Conservation (phyloP, 23 tunicate species). For the Trididemnum nubilum region DNA sequence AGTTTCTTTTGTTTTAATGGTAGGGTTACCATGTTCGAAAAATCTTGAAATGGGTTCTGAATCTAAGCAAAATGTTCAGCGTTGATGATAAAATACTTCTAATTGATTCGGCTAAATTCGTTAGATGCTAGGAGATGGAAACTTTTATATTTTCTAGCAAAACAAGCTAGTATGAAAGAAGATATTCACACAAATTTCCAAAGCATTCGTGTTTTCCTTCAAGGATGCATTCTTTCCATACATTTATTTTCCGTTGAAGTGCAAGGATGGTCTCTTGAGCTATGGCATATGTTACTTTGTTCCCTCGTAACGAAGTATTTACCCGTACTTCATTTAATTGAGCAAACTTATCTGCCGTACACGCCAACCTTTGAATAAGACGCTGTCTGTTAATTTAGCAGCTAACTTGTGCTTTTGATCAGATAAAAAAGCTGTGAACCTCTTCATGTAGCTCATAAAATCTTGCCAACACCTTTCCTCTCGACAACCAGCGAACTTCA, state of each 20-base stretch:
- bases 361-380: conserved; percentile 33
- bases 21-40: conserved; percentile 32
- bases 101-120: conserved; percentile 31
- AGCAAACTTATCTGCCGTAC: conserved; percentile 25
- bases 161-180: conserved; percentile 27
- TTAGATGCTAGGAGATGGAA: conserved; percentile 34
- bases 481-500: conserved; percentile 35
- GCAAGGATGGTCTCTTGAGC: conserved; percentile 35
- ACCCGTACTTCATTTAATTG: conserved; percentile 21
- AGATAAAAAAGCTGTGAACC: conserved; percentile 33
- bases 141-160: conserved; percentile 32
- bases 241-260: conserved; percentile 30
- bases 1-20: conserved; percentile 24
- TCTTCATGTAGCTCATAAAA: conserved; percentile 29
- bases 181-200: conserved; percentile 35
- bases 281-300: conserved; percentile 28
- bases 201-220: conserved; percentile 38
- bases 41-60: conserved; percentile 35
- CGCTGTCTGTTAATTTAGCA: conserved; percentile 33
- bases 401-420: conserved; percentile 33
- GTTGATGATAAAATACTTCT: conserved; percentile 32
- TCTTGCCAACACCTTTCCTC: conserved; percentile 33
- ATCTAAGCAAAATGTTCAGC: conserved; percentile 23
- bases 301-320: conserved; percentile 32
- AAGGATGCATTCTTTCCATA: conserved; percentile 36